phyloP scores from a whole-genome alignment of 2,113 vertebrate genomes.

The Eubucco bourcierii region DNA sequence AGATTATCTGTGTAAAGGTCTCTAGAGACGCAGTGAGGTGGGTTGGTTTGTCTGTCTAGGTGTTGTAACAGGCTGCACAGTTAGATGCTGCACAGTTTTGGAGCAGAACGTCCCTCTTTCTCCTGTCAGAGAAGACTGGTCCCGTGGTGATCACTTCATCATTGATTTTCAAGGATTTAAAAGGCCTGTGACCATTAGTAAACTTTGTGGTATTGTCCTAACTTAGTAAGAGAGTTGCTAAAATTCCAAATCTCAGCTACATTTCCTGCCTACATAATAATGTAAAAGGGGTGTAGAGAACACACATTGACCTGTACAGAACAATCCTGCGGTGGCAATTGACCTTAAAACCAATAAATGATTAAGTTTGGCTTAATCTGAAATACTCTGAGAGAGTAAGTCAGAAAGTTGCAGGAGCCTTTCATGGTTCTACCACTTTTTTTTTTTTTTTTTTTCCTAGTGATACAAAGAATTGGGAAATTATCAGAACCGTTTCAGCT shows the following conservation, averaged over 20 bases:
- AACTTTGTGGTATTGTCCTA: background rate
- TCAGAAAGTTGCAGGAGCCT: background rate
- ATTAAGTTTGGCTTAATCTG: background rate
- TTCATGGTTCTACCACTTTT: background rate
- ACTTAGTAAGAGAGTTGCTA: constrained; percentile 8
- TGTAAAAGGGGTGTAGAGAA: background rate
- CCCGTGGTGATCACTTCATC: background rate
- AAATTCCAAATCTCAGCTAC: constrained; percentile 16
- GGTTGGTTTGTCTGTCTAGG: background rate
- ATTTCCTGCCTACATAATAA: constrained; percentile 10
- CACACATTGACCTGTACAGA: background rate
- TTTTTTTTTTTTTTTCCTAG: background rate
- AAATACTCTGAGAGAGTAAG: background rate
- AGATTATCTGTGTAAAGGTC: constrained; percentile 40
- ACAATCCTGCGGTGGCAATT: background rate
- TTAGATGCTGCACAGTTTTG: constrained; percentile 22
- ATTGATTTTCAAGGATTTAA: constrained; percentile 50
- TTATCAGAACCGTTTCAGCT: background rate
- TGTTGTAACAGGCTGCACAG: constrained; percentile 39
- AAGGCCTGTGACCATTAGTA: constrained; percentile 35
- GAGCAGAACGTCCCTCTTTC: constrained; percentile 28
- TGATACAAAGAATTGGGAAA: background rate
- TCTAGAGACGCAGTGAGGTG: constrained; percentile 20
- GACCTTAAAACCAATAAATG: background rate
- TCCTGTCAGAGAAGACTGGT: constrained; percentile 12